phyloP scores from a whole-genome alignment of 2,888 invertebrate genomes.

The Hetaerina titia region DNA sequence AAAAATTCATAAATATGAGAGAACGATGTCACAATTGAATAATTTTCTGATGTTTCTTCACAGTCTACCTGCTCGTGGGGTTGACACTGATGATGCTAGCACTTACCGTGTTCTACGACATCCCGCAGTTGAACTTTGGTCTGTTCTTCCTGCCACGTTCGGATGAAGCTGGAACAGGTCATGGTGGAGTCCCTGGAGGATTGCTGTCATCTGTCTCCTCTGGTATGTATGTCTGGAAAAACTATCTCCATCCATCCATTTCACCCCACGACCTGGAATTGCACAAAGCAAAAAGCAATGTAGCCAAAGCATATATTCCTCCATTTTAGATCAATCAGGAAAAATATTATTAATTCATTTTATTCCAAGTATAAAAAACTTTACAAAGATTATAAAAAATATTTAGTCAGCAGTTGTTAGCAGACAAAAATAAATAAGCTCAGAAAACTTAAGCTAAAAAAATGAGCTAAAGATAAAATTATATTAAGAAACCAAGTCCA shows the following conservation, averaged over 20 bases:
- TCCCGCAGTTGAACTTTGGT: constrained; percentile 92
- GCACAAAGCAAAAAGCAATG: background rate
- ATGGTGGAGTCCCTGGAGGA: constrained; percentile 72
- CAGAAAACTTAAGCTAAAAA: too few species aligned
- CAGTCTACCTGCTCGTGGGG: constrained; percentile 89
- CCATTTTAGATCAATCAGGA: background rate
- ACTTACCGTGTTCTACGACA: constrained; percentile 91
- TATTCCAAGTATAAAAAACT: too few species aligned
- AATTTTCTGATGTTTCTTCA: constrained; percentile 73
- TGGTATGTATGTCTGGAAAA: background rate
- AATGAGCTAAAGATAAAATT: too few species aligned
- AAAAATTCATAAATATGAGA: too few species aligned
- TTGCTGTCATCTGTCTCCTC: constrained; percentile 55
- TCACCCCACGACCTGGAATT: too few species aligned
- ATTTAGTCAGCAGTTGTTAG: too few species aligned
- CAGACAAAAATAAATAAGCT: too few species aligned
- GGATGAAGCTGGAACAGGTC: constrained; percentile 78
- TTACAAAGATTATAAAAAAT: too few species aligned
- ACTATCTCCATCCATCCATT: too few species aligned
- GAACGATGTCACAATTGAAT: too few species aligned
- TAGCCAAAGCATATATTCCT: background rate
- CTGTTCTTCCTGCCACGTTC: constrained; percentile 85
- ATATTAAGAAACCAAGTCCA: too few species aligned
- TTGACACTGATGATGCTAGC: constrained; percentile 91
- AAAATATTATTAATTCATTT: too few species aligned